Conservation (phyloP, 2,888 invertebrate genomes). For the Theretra japonica region DNA sequence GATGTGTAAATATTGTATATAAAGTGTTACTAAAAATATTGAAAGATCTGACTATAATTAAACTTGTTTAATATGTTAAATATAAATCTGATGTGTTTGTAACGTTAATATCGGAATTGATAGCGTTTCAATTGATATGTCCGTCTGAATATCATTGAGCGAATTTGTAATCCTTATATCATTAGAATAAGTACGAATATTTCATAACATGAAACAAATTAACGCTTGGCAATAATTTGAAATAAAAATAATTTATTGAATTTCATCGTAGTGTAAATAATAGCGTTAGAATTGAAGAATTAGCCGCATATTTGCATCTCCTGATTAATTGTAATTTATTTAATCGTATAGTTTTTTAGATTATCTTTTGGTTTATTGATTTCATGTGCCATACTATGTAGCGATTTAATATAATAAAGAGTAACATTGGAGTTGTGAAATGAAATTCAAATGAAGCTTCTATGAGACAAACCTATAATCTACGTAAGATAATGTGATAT, state of each 20-base stretch:
- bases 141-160: conserved; percentile 80
- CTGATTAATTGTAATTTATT: conserved; percentile 38
- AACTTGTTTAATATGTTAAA: conserved; percentile 52
- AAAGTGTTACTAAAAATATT: conserved; percentile 35
- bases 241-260: conserved; percentile 51
- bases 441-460: conserved; percentile 75
- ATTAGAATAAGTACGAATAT: conserved; percentile 70
- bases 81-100: conserved; percentile 66
- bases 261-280: conserved; percentile 51
- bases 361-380: conserved; percentile 58
- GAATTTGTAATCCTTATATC: conserved; percentile 82
- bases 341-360: conserved; percentile 40
- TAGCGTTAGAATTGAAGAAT: conserved; percentile 23
- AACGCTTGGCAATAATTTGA: conserved; percentile 82
- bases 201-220: conserved; percentile 64
- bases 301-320: conserved; percentile 26
- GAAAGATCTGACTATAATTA: conserved; percentile 46
- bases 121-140: conserved; percentile 75
- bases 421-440: conserved; percentile 81
- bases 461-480: conserved; percentile 72
- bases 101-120: conserved; percentile 76
- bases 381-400: conserved; percentile 76
- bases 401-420: conserved; percentile 56
- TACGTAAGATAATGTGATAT: conserved; percentile 84
- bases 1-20: conserved; percentile 73